Evolutionary conservation across 2,888 invertebrate species (phyloP).

Genomic region (Formica aserva): DNA sequence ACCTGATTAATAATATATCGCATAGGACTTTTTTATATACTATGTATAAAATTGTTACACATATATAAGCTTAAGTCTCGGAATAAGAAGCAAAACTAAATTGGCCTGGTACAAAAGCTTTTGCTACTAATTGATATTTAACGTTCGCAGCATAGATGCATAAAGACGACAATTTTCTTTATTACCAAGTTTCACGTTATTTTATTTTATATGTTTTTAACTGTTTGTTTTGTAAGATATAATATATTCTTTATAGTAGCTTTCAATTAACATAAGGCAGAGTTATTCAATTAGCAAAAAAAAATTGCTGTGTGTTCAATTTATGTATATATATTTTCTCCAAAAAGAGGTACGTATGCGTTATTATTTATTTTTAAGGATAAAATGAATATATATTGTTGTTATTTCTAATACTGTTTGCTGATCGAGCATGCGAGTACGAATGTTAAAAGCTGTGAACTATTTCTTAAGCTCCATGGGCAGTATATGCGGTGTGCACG

Average conservation of each 20-base stretch:
- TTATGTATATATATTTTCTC: conserved; percentile 54
- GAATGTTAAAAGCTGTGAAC: conserved; percentile 53
- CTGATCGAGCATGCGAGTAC: conserved; percentile 36
- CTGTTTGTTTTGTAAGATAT: conserved; percentile 49
- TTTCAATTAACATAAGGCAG: conserved; percentile 34
- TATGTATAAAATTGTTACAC: conserved; percentile 52
- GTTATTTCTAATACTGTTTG: conserved; percentile 69
- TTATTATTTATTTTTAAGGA: conserved; percentile 72
- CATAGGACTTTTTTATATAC: conserved; percentile 56
- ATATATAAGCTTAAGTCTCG: conserved; percentile 38
- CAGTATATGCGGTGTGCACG: conserved; percentile 67
- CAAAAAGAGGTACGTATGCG: conserved; percentile 52
- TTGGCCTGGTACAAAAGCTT: conserved; percentile 47
- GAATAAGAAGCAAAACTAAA: conserved; percentile 48
- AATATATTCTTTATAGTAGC: conserved; percentile 51
- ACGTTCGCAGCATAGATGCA: conserved; percentile 40
- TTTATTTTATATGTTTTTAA: conserved; percentile 57
- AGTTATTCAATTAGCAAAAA: conserved; percentile 51
- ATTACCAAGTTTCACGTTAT: conserved; percentile 55
- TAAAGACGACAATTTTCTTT: conserved; percentile 39
- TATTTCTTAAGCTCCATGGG: conserved; percentile 71
- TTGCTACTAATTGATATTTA: conserved; percentile 39
- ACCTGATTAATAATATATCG: conserved; percentile 65
- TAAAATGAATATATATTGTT: conserved; percentile 65
- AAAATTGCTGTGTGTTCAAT: conserved; percentile 54